Evolutionary conservation across 2,113 vertebrate genomes (phyloP).

Genomic region (Corvus cornix): DNA sequence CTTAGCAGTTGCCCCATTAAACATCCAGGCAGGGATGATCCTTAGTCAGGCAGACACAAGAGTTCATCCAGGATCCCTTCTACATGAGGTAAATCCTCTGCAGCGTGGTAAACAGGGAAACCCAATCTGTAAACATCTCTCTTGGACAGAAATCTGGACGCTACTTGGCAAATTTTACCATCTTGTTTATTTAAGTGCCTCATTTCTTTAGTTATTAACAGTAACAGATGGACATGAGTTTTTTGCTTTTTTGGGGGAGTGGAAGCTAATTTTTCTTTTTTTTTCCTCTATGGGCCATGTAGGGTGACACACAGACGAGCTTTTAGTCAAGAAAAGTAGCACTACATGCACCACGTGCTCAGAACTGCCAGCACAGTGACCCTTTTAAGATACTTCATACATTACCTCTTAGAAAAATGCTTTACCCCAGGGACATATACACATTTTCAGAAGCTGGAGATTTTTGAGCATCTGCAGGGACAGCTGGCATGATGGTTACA

Average conservation of each 20-base stretch:
- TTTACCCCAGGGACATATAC: not conserved
- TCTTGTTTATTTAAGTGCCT: not conserved
- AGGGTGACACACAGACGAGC: not conserved
- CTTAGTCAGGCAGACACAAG: not conserved
- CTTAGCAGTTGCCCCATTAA: not conserved
- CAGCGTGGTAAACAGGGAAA: not conserved
- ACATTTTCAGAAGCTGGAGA: not conserved
- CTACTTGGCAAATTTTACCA: not conserved
- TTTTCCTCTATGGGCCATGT: not conserved
- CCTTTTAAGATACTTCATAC: not conserved
- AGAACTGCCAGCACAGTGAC: not conserved
- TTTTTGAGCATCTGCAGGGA: slow-evolving; percentile 47
- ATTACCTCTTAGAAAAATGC: not conserved
- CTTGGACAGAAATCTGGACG: not conserved
- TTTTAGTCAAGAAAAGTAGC: not conserved
- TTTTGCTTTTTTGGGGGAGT: not conserved
- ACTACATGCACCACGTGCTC: fast-evolving
- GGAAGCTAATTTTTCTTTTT: not conserved
- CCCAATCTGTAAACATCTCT: not conserved
- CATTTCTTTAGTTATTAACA: not conserved
- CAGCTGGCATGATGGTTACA: slow-evolving; percentile 27
- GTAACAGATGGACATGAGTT: not conserved
- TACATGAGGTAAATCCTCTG: not conserved
- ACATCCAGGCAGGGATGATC: not conserved
- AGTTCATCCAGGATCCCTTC: not conserved